A percentile compares a stretch with the other conserved stretches of the same genome.
These are phyloP conservation scores for Ectemnius cavifrons DNA, from an alignment of 2,888 invertebrate genomes.

Conservation along the genomic window DNA sequence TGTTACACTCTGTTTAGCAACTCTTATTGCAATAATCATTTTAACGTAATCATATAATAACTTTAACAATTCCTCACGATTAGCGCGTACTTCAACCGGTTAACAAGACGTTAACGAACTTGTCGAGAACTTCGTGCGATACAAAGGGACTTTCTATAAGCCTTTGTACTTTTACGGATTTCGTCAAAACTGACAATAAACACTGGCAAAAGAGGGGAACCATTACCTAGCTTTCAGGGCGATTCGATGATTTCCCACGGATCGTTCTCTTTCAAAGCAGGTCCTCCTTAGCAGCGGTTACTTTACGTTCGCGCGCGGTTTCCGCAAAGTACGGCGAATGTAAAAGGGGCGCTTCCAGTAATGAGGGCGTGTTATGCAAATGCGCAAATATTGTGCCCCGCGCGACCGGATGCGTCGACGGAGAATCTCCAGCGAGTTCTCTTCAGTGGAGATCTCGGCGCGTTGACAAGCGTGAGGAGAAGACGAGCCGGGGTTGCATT, in stretches of 20 bases:
- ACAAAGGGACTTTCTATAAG: neutral
- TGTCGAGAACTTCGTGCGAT: too few species aligned
- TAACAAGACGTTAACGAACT: too few species aligned
- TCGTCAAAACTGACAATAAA: too few species aligned
- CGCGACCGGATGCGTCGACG: slow-evolving; percentile 20
- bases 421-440: too few species aligned
- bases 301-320: slow-evolving; percentile 43
- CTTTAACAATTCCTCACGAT: too few species aligned
- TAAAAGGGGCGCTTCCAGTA: slow-evolving; percentile 30
- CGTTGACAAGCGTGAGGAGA: slow-evolving; percentile 10
- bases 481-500: slow-evolving; percentile 4
- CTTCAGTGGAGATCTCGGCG: slow-evolving; percentile 13
- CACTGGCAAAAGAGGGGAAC: too few species aligned
- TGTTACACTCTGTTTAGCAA: too few species aligned
- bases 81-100: too few species aligned
- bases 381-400: slow-evolving; percentile 37
- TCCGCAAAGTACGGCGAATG: slow-evolving; percentile 4
- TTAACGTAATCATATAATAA: too few species aligned
- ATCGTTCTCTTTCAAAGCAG: neutral
- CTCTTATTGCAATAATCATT: too few species aligned
- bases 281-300: too few species aligned
- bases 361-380: slow-evolving; percentile 61
- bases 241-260: slow-evolving; percentile 51
- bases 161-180: neutral
- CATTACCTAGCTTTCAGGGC: too few species aligned